Conservation (phyloP, 1,140 invertebrate genomes). For the Rhagoletis zephyria region DNA sequence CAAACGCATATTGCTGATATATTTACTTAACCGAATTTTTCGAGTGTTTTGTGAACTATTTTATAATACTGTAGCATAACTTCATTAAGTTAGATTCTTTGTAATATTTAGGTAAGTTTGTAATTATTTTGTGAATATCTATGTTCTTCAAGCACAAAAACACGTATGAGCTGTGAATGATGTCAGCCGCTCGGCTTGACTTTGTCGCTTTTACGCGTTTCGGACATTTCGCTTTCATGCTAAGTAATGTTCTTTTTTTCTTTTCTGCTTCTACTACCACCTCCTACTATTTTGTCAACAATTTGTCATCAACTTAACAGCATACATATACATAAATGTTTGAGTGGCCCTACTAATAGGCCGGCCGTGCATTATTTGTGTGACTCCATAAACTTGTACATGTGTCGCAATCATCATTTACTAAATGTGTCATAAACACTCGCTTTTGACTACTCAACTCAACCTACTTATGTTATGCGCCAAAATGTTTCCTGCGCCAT, state of each 20-base stretch:
- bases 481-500: too few relatives aligned
- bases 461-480: neutral
- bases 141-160: neutral
- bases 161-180: neutral
- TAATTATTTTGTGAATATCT: neutral
- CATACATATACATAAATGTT: slow-evolving; percentile 6
- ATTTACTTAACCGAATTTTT: too few relatives aligned
- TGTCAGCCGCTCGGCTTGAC: slow-evolving; percentile 29
- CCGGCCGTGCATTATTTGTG: neutral
- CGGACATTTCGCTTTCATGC: neutral
- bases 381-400: neutral
- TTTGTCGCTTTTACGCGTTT: neutral
- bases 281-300: neutral
- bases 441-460: neutral
- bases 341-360: neutral
- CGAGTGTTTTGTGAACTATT: too few relatives aligned
- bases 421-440: slow-evolving; percentile 37
- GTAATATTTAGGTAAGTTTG: too few relatives aligned
- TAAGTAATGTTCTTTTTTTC: neutral
- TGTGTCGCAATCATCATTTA: neutral
- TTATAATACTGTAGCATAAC: too few relatives aligned
- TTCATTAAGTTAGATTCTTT: too few relatives aligned
- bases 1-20: too few relatives aligned
- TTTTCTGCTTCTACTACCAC: neutral
- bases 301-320: neutral